phyloP scores from a whole-genome alignment of 2,113 vertebrate genomes.

The Megaptera novaeangliae region DNA sequence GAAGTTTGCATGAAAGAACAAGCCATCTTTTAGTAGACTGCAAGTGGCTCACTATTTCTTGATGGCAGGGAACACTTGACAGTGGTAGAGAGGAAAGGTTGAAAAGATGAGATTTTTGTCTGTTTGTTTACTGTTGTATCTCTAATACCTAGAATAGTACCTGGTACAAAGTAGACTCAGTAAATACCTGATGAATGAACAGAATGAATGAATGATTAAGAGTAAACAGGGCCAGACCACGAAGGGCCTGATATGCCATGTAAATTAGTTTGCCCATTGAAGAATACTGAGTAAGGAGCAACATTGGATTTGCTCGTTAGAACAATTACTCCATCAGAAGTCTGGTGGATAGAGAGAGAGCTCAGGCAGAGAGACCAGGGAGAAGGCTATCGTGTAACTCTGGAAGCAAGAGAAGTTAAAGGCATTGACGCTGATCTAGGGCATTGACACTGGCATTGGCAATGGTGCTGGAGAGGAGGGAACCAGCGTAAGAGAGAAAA shows the following conservation, averaged over 20 bases:
- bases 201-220: neutral
- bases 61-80: neutral
- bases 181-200: neutral
- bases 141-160: neutral
- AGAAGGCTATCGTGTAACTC: neutral
- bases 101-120: neutral
- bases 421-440: neutral
- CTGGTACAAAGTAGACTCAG: neutral
- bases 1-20: neutral
- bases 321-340: neutral
- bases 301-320: neutral
- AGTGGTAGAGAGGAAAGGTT: neutral
- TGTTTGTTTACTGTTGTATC: neutral
- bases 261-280: neutral
- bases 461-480: neutral
- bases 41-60: neutral
- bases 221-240: neutral
- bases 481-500: neutral
- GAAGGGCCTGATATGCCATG: neutral
- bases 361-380: neutral
- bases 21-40: neutral
- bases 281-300: neutral
- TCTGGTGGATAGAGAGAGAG: neutral
- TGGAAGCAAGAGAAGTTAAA: neutral
- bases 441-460: neutral